phyloP scores from a whole-genome alignment of 2,888 invertebrate genomes.

The Osmoderma eremita region DNA sequence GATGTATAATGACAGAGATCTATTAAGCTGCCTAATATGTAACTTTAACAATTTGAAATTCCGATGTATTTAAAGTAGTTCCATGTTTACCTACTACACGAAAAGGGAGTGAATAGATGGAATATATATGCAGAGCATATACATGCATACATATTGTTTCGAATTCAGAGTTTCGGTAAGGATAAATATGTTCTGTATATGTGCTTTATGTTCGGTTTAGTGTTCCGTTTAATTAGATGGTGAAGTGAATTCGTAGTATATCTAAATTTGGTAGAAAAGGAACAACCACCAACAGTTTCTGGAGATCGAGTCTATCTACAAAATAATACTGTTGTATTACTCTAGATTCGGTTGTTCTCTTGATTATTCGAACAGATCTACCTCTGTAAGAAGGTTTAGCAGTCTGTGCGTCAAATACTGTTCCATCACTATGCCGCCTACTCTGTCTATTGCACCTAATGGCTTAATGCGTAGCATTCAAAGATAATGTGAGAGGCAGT shows the following conservation, averaged over 20 bases:
- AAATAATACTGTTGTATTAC: no score
- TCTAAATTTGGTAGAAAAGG: constrained; percentile 20
- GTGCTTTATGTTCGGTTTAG: constrained; percentile 2
- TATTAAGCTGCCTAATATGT: constrained; percentile 20
- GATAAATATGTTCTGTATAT: constrained; percentile 2
- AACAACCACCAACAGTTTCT: no score
- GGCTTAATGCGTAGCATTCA: no score
- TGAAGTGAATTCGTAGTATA: constrained; percentile 14
- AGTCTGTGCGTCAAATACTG: no score
- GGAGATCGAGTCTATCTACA: no score
- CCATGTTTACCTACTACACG: constrained; percentile 11
- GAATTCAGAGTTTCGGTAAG: constrained; percentile 8
- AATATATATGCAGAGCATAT: constrained; percentile 24
- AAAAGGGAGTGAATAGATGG: constrained; percentile 34
- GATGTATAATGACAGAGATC: neutral
- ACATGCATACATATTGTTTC: constrained; percentile 14
- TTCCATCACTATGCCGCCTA: no score
- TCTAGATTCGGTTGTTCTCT: no score
- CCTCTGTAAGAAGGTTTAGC: no score
- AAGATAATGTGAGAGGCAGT: no score
- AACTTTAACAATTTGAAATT: constrained; percentile 37
- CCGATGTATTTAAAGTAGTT: constrained; percentile 29
- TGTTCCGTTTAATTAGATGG: constrained; percentile 23
- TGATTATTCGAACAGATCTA: no score
- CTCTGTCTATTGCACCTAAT: no score